Conservation (phyloP, 2,113 vertebrate species). For the Typhlomys cinereus region DNA sequence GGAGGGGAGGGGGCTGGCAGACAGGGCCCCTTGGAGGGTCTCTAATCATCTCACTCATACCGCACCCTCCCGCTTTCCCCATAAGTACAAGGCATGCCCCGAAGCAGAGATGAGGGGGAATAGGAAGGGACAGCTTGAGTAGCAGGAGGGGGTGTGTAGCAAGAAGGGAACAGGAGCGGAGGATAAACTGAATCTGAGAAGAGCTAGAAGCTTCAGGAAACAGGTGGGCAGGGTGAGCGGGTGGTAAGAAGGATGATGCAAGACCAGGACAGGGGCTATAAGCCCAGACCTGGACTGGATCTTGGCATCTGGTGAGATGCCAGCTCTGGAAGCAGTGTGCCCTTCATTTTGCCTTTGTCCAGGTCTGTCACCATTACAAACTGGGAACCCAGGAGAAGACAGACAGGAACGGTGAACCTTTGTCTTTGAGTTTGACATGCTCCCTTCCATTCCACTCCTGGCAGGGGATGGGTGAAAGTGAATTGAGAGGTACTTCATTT, state of each 20-base stretch:
- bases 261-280: not conserved
- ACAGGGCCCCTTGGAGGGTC: constrained; percentile 39
- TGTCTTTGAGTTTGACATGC: not conserved
- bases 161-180: not conserved
- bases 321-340: constrained; percentile 27
- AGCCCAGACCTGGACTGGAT: not conserved
- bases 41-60: not conserved
- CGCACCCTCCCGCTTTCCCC: not conserved
- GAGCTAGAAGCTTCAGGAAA: constrained; percentile 34
- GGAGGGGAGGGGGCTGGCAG: constrained; percentile 49
- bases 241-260: not conserved
- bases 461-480: not conserved
- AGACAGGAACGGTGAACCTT: not conserved
- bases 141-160: not conserved
- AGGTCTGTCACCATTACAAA: constrained; percentile 2
- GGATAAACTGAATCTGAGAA: constrained; percentile 5
- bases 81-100: not conserved
- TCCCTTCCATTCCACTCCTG: not conserved
- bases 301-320: constrained; percentile 1
- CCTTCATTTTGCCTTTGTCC: constrained; percentile 57
- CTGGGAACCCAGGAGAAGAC: not conserved
- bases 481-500: not conserved
- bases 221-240: not conserved
- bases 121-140: not conserved
- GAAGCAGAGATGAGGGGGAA: not conserved